phyloP scores from a whole-genome alignment of 2,888 invertebrate species.

The Heliconius hortense region DNA sequence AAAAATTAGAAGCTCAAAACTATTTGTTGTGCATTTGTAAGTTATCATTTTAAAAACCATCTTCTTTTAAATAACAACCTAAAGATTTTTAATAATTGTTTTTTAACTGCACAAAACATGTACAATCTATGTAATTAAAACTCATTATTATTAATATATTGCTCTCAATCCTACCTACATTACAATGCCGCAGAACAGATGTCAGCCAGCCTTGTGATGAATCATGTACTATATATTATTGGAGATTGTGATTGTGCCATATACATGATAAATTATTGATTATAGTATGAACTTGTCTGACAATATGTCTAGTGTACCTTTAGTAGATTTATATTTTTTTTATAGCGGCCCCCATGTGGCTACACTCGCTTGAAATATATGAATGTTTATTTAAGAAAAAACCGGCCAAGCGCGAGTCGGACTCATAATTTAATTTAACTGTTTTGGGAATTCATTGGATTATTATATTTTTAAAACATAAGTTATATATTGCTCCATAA shows the following conservation, averaged over 20 bases:
- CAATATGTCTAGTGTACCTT: background rate
- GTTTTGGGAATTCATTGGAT: too few relatives aligned
- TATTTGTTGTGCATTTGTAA: background rate
- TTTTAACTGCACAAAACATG: background rate
- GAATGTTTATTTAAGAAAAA: too few relatives aligned
- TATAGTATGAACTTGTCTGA: constrained; percentile 4
- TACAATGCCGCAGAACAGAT: constrained; percentile 6
- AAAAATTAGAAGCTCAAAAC: background rate
- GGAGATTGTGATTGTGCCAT: background rate
- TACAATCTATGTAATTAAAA: background rate
- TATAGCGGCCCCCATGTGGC: background rate
- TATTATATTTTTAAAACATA: too few relatives aligned
- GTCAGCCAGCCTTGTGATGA: constrained; percentile 16
- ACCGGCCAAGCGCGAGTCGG: too few relatives aligned
- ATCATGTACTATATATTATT: constrained; percentile 15
- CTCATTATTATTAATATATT: background rate
- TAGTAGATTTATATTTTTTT: background rate
- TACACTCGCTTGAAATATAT: too few relatives aligned
- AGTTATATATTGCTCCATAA: too few relatives aligned
- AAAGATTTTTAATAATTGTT: background rate
- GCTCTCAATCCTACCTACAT: background rate
- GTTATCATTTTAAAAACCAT: background rate
- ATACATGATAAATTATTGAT: constrained; percentile 11
- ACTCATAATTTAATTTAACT: too few relatives aligned
- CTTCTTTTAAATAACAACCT: background rate